These are phyloP conservation scores for Polyommatus iphigenia DNA, from an alignment of 2,888 invertebrate species.

Conservation along the genomic window DNA sequence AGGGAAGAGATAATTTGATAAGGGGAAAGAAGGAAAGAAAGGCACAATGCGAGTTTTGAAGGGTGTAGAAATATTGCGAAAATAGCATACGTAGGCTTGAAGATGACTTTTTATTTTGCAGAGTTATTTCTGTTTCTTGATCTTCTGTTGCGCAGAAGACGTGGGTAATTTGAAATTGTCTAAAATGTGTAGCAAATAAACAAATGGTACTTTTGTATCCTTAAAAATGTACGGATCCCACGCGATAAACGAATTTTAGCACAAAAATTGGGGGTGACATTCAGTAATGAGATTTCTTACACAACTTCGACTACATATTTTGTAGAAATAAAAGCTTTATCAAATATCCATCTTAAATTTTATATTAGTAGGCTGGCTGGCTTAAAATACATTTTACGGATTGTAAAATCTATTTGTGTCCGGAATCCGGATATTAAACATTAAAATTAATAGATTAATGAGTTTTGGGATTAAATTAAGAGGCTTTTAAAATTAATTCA, in stretches of 20 bases:
- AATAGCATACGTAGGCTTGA: neutral
- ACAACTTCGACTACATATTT: too few relatives aligned
- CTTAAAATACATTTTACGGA: neutral
- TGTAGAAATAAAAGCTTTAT: too few relatives aligned
- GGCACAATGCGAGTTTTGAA: neutral
- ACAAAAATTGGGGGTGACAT: too few relatives aligned
- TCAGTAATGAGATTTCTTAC: too few relatives aligned
- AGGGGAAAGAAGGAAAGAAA: neutral
- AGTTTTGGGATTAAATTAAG: neutral
- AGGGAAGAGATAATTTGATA: slow-evolving; percentile 3
- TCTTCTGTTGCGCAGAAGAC: too few relatives aligned
- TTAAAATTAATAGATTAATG: neutral
- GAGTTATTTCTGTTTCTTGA: too few relatives aligned
- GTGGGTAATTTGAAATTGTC: too few relatives aligned
- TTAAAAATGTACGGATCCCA: too few relatives aligned
- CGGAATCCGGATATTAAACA: neutral
- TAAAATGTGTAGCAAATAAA: too few relatives aligned
- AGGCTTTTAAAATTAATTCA: neutral
- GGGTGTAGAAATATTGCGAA: neutral
- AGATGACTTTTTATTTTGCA: neutral
- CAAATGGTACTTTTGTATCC: too few relatives aligned
- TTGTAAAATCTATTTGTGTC: neutral
- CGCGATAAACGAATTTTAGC: too few relatives aligned
- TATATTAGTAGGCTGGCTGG: neutral
- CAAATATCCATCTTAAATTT: too few relatives aligned